A percentile compares a stretch with the other conserved stretches of the same genome.
Evolutionary conservation across 2,797 vertebrate genomes (phyloP).

Genomic region (Arvicola amphibius): DNA sequence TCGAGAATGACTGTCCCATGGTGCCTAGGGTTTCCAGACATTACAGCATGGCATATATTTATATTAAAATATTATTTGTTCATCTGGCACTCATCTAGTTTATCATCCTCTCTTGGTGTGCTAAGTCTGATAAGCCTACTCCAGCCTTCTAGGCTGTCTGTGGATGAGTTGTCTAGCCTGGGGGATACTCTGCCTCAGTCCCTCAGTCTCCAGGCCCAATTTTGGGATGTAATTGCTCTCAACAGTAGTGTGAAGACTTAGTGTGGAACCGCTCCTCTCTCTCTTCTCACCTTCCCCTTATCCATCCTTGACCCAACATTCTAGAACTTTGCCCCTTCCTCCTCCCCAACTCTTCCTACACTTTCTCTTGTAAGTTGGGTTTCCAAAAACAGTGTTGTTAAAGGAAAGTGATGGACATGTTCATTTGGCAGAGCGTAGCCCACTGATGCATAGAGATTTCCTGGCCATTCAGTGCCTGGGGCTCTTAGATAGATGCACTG

Average conservation of each 20-base stretch:
- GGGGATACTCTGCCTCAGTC: background rate
- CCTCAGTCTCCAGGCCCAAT: background rate
- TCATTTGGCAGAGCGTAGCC: background rate
- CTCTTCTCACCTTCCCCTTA: background rate
- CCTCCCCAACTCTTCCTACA: fast-evolving
- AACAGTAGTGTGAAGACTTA: background rate
- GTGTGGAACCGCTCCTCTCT: background rate
- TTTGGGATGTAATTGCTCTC: background rate
- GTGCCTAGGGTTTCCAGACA: background rate
- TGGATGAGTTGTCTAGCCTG: background rate
- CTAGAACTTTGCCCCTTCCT: background rate
- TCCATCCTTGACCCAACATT: background rate
- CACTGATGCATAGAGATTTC: background rate
- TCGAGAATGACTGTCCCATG: background rate
- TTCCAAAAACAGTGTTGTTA: too few relatives aligned
- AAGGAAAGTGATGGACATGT: background rate
- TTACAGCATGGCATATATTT: background rate
- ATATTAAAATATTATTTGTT: background rate
- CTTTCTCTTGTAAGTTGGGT: background rate
- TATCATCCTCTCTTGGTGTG: background rate
- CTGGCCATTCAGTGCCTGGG: background rate
- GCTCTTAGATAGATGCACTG: background rate
- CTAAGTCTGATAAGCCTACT: background rate
- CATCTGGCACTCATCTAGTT: background rate
- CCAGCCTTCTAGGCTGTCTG: background rate